phyloP scores from a whole-genome alignment of 2,797 vertebrate species.

The Brachymystax lenok region DNA sequence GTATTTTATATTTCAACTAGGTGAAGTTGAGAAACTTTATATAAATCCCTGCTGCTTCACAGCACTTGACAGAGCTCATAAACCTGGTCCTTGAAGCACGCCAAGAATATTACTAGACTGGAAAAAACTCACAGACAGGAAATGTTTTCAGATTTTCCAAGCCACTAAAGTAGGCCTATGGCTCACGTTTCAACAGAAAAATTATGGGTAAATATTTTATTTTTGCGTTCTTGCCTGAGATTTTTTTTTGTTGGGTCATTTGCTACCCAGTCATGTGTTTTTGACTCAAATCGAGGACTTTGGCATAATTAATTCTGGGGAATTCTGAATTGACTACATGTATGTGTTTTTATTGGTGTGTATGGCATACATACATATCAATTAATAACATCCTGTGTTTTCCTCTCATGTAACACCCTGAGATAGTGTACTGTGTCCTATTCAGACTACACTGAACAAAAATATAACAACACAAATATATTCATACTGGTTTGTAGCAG shows the following conservation, averaged over 20 bases:
- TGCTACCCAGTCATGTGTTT: not conserved
- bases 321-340: not conserved
- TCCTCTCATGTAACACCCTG: not conserved
- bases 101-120: slow-evolving; percentile 15
- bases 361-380: not conserved
- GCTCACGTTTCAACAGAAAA: slow-evolving; percentile 6
- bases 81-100: not conserved
- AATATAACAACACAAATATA: too few relatives aligned
- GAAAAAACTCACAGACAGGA: slow-evolving; percentile 14
- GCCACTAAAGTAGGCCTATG: not conserved
- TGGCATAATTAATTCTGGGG: not conserved
- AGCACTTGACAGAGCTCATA: not conserved
- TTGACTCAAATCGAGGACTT: not conserved
- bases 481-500: not conserved
- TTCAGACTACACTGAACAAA: too few relatives aligned
- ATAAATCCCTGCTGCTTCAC: not conserved
- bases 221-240: not conserved
- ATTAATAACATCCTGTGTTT: not conserved
- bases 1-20: not conserved
- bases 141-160: not conserved
- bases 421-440: not conserved
- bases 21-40: not conserved
- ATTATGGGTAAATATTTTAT: slow-evolving; percentile 20
- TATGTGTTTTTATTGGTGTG: not conserved
- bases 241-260: not conserved